Evolutionary conservation across 2,113 vertebrate genomes (phyloP), one percentile per base, ranked within the genome.

Genomic region (Eubucco bourcierii): DNA sequence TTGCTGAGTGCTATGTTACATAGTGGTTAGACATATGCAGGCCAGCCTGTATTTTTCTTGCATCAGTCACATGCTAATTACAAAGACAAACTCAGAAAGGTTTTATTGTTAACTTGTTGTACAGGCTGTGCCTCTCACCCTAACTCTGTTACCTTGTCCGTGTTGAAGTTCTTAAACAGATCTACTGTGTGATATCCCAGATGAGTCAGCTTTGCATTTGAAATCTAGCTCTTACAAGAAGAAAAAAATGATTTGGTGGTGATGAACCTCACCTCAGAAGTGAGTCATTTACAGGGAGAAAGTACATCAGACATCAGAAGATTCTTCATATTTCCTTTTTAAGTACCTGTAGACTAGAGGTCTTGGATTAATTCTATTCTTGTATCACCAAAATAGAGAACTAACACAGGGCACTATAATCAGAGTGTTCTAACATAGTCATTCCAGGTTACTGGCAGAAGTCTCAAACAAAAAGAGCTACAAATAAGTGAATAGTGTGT

Each of bases 171-270:
- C 58, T 55, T 7, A 63, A 74, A 39, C 3, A 15, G 19, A n/a
- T 63, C 39, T 52, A 4, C 63, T 74, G 31, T 59, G 33, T 28
- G 1, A 28, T 64, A 0, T 2, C 13, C 24, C 31, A 77, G 39
- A 70, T 95, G 88, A 93, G 46, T 87, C 87, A 94, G 67, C 67
- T 88, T 79, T 93, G 88, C 74, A 50, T 89, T 82, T 44, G 52
- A 84, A 88, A 70, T 7, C 24, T 23, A 87, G 29, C 64, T 56
- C 74, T 53, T 53, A 61, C 7, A 37, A 47, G 44, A 80, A 59
- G 25, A 31, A 52, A 44, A 65, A 53, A 67, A 19, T 6, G 13
- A 33, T 10, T 53, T 37, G 46, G 1, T 56, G 60, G 56, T 64
- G 82, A 4, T 83, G 72, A 83, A 28, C 47, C 37, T 78, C 50